Conservation (phyloP, 2,113 vertebrate species). For the Larimichthys polyactis region DNA sequence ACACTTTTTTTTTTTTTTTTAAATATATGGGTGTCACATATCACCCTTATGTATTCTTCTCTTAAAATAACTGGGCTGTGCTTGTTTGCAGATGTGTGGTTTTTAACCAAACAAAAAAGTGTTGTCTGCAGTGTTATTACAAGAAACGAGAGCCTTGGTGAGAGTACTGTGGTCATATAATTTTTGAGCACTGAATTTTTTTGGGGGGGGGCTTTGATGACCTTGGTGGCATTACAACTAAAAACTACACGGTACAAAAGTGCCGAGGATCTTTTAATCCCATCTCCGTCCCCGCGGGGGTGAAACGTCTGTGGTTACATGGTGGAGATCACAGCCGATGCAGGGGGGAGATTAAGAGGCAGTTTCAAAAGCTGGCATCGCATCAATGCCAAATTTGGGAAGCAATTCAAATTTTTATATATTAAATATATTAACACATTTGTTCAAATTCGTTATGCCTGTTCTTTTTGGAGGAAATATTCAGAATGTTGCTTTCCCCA, state of each 20-base stretch:
- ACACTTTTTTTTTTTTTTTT: neutral
- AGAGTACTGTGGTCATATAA: slow-evolving; percentile 20
- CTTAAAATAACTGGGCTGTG: slow-evolving; percentile 25
- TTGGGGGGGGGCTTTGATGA: slow-evolving; percentile 10
- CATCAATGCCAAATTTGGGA: slow-evolving; percentile 21
- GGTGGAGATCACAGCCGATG: slow-evolving; percentile 38
- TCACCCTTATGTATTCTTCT: slow-evolving; percentile 3
- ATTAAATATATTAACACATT: neutral
- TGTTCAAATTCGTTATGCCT: neutral
- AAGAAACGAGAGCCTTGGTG: slow-evolving; percentile 19
- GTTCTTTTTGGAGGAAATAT: neutral
- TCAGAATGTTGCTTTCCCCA: neutral
- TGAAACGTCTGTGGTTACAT: slow-evolving; percentile 47
- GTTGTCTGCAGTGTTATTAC: slow-evolving; percentile 24
- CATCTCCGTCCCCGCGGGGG: slow-evolving; percentile 8
- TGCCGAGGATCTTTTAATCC: slow-evolving; percentile 26
- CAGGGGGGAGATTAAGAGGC: slow-evolving; percentile 19
- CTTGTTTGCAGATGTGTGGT: slow-evolving; percentile 4
- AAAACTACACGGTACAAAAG: slow-evolving; percentile 34
- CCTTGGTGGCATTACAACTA: slow-evolving; percentile 22
- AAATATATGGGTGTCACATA: neutral
- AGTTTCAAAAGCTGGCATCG: slow-evolving; percentile 13
- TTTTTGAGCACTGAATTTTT: slow-evolving; percentile 16
- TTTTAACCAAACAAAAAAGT: slow-evolving; percentile 14
- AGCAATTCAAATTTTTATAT: neutral